Conservation (phyloP, 1,140 invertebrate species). For the Scaptomyza pallida region DNA sequence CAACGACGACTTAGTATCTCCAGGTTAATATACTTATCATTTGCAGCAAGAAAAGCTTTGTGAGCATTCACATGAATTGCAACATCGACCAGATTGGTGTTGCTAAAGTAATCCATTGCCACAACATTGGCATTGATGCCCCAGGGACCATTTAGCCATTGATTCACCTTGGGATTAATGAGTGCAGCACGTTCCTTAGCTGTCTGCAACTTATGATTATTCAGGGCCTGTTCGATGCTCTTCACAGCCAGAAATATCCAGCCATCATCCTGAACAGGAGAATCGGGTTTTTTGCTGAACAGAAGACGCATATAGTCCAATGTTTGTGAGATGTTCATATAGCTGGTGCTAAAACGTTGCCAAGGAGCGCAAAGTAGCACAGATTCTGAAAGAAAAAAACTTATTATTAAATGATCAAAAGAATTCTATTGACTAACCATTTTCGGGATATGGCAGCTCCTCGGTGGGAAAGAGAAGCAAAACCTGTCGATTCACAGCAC, state of each 20-base stretch:
- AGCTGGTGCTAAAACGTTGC: constrained; percentile 74
- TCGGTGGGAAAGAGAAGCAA: constrained; percentile 69
- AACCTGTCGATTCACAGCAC: constrained; percentile 32
- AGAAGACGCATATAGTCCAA: constrained; percentile 76
- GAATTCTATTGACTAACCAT: constrained; percentile 34
- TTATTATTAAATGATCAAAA: neutral
- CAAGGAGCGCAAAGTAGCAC: constrained; percentile 65
- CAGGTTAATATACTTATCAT: constrained; percentile 61
- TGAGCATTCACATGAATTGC: constrained; percentile 83
- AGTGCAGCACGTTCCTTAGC: constrained; percentile 67
- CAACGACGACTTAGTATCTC: constrained; percentile 50
- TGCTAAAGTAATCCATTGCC: constrained; percentile 87
- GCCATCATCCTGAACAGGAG: constrained; percentile 66
- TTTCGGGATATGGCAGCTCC: constrained; percentile 71
- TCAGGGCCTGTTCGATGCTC: constrained; percentile 71
- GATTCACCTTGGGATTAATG: constrained; percentile 69
- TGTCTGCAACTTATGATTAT: constrained; percentile 61
- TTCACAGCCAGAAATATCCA: constrained; percentile 71
- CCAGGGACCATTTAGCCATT: constrained; percentile 83
- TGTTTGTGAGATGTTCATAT: constrained; percentile 66
- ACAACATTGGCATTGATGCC: constrained; percentile 86
- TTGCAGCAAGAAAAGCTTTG: constrained; percentile 63
- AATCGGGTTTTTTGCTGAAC: constrained; percentile 67
- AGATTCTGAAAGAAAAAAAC: constrained; percentile 51
- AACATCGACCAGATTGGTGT: constrained; percentile 86